These are phyloP conservation scores for Intellagama lesueurii DNA, from an alignment of 2,797 vertebrate genomes.

Conservation along the genomic window DNA sequence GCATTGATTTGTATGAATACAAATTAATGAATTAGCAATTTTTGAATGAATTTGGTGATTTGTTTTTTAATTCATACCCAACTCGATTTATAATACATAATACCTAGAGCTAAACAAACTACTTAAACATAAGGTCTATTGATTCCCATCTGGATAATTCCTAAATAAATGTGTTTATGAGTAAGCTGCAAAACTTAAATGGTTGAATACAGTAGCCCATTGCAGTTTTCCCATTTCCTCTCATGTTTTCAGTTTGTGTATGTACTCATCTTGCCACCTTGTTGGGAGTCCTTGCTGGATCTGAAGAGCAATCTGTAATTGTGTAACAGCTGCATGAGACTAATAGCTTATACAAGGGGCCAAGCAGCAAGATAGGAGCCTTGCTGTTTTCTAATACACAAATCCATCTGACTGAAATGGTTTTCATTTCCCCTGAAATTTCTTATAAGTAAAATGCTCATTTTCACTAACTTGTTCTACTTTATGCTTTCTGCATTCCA, in stretches of 20 bases:
- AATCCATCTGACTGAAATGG: not conserved
- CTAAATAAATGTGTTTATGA: not conserved
- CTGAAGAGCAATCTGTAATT: not conserved
- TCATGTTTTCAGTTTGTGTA: not conserved
- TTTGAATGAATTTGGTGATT: too few species aligned
- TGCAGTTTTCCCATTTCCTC: not conserved
- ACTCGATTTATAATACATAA: not conserved
- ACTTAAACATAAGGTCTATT: not conserved
- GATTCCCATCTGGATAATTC: not conserved
- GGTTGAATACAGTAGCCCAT: too few species aligned
- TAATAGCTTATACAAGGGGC: not conserved
- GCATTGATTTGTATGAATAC: too few species aligned
- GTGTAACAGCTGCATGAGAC: not conserved
- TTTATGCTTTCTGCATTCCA: slow-evolving; percentile 6
- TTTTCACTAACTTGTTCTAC: not conserved
- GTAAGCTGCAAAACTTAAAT: not conserved
- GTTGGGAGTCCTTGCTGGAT: not conserved
- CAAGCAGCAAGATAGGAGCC: not conserved
- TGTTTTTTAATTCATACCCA: too few species aligned
- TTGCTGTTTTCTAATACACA: not conserved
- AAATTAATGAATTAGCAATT: too few species aligned
- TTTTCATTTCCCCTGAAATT: not conserved
- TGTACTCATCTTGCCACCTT: not conserved
- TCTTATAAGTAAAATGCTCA: not conserved
- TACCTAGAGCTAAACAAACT: not conserved